A percentile compares a stretch with the other conserved stretches of the same genome.
These are phyloP conservation scores for Nephrotoma appendiculata DNA, from an alignment of 2,888 invertebrate species.

Conservation along the genomic window DNA sequence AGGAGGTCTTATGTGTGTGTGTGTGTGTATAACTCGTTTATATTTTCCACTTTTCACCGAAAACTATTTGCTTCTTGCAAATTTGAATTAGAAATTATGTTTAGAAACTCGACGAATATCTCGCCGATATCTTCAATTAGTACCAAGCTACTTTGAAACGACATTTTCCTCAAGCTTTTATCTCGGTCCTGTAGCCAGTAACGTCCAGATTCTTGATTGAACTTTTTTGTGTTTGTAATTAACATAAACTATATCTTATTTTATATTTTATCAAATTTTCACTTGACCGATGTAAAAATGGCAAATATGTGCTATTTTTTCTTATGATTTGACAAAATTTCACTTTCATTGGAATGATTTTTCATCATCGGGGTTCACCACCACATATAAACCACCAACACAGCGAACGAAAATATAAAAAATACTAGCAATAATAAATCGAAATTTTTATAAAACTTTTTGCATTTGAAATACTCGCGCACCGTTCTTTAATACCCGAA, in stretches of 20 bases:
- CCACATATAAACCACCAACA: neutral
- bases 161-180: neutral
- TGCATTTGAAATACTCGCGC: neutral
- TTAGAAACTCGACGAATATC: neutral
- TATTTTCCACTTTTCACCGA: neutral
- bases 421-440: neutral
- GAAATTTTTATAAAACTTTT: neutral
- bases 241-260: neutral
- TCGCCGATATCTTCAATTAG: neutral
- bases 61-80: neutral
- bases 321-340: neutral
- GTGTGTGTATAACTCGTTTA: neutral
- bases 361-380: neutral
- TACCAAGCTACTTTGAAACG: neutral
- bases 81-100: neutral
- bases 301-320: neutral
- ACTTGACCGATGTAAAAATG: neutral
- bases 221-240: neutral
- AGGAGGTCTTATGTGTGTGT: neutral
- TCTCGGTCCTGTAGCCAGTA: neutral
- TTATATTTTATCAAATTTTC: neutral
- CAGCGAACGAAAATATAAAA: neutral
- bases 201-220: neutral
- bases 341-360: neutral
- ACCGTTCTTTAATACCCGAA: neutral